These are phyloP conservation scores for Capitulum mitella DNA, from an alignment of 2,888 invertebrate genomes.

Conservation along the genomic window DNA sequence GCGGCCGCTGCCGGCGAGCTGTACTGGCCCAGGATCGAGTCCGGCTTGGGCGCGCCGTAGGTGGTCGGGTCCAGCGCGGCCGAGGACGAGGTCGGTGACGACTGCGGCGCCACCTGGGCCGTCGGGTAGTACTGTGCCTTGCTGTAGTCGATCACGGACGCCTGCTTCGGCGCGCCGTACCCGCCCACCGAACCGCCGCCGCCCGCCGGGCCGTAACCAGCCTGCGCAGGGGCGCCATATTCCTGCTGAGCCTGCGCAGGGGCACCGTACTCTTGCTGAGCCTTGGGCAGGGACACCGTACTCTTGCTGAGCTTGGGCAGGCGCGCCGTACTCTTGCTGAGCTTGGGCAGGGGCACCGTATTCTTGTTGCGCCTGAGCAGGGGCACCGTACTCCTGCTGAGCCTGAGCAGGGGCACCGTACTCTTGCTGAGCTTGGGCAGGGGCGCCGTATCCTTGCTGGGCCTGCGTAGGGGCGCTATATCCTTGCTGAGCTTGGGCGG, in stretches of 20 bases:
- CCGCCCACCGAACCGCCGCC: neutral
- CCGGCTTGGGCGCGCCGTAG: neutral
- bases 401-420: neutral
- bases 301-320: neutral
- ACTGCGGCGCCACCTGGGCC: conserved; percentile 1
- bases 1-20: neutral
- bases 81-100: neutral
- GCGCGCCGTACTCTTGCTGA: neutral
- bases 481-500: neutral
- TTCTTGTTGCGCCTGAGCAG: neutral
- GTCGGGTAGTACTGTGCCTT: neutral
- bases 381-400: conserved; percentile 1
- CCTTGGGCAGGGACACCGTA: neutral
- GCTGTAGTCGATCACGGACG: conserved; percentile 20
- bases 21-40: conserved; percentile 13
- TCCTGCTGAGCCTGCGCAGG: conserved; percentile 4
- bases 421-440: neutral
- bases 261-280: neutral
- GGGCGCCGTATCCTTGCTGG: neutral
- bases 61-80: neutral
- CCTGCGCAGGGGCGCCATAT: neutral
- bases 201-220: neutral
- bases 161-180: conserved; percentile 20
- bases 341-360: neutral
- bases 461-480: neutral